Base-by-base conservation (phyloP, 2,797 vertebrate genomes). In the Chromobotia macracanthus region DNA sequence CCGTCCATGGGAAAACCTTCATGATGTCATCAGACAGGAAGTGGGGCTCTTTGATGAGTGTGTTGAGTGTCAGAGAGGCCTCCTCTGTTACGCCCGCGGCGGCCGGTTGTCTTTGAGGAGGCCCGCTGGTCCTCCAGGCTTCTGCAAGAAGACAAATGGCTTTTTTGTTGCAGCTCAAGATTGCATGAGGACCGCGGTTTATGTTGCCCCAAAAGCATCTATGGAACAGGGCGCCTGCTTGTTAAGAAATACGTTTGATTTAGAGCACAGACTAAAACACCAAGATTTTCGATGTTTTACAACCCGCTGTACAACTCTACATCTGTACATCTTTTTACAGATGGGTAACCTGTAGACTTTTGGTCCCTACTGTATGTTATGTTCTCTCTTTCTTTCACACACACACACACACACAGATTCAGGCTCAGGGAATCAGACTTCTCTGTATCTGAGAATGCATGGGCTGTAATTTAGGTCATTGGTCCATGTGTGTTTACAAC, bases 221-320 rank as follows among this genome's bases (percentile, higher is more conserved):
- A 21, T 77, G 65, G 78, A 87, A 87, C 86, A 87, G 81, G 80
- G 78, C 71, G 48, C 41, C 1, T 71, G 61, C 78, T 87, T 85
- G 84, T 87, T 75, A 79, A 44, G 69, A 80, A 56, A 53, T 31
- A 74, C 67, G 55, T 58, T 63, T 58, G 71, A 71, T 79, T 56
- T 60, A 76, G n/a, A 38, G 25, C 19, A 1, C 77, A 72, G 69
- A 77, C 31, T 10, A n/a, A 46, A 44, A 10, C 28, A 28, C 19
- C 23, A 31, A 78, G 81, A 72, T 50, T 25, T 70, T 58, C 53
- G 46, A 28, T 16, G 35, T 64, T 72, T 83, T 79, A 23, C 64
- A 81, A 56, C 53, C 74, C 71, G 64, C 84, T 76, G 69, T 9
- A n/a, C n/a, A n/a, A n/a, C n/a, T n/a, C n/a, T n/a, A n/a, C n/a